Evolutionary conservation across 2,888 invertebrate genomes (phyloP), one percentile per base, ranked within the genome.

Genomic region (Idaea dimidiata): DNA sequence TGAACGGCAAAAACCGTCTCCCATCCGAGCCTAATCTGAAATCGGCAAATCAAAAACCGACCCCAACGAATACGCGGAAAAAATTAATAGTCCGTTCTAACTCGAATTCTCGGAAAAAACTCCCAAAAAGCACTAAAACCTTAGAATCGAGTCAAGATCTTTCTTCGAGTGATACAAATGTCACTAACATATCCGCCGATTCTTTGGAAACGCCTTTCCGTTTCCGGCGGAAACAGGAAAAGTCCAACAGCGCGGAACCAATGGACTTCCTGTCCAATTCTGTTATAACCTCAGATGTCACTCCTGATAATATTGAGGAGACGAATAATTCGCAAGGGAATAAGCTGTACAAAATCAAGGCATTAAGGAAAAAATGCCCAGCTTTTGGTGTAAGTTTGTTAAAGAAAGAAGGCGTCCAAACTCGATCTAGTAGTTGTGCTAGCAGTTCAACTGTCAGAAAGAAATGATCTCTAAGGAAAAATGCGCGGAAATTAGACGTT

Each of bases 91-190:
- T 90, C 0, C 78, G 92, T 0, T 91, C 92, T 0, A 90, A 88
- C 65, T 91, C 91, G 0, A 91, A 67, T 61, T 87, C 89, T 0
- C 82, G 91, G 14, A 91, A 91, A 74, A 92, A 91, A 65, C 74
- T 89, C 1, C 86, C 91, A 0, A 92, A 92, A 74, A 83, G 78
- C 65, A 83, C 76, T 63, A 91, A 90, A 65, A 77, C 66, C 17
- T 74, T 90, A 8, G 90, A 89, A 64, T 77, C 85, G 1, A 82
- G 83, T 1, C 91, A 91, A 62, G 93, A 93, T 32, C 70, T 93
- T 65, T 93, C 93, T 57, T 93, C 93, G 43, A 92, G 92, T 65
- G 93, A 93, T 65, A 93, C 93, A 0, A 93, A 92, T 61, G 84
- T 91, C 6, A 93, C 93, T 0, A 92, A 92, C 71, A 88, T 93